Conservation (phyloP, 1,140 invertebrate genomes). For the Drosophila nigromelanica region DNA sequence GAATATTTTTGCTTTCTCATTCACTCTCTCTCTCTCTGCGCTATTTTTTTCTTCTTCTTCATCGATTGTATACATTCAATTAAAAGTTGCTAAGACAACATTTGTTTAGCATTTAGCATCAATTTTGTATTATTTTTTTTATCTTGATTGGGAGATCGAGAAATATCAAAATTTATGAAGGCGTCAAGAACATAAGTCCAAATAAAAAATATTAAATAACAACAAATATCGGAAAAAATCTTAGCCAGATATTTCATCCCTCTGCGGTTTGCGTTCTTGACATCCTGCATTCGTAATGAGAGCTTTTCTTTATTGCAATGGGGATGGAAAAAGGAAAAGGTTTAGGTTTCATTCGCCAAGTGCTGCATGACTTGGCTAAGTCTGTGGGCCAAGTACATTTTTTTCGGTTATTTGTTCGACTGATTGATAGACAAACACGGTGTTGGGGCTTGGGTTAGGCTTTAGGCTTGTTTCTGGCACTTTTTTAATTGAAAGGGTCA, state of each 20-base stretch:
- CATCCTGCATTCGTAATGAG: conserved; percentile 66
- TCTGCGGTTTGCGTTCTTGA: conserved; percentile 11
- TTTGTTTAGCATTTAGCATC: conserved; percentile 66
- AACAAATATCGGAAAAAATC: conserved; percentile 40
- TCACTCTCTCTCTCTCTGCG: background rate
- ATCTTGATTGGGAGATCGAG: conserved; percentile 2
- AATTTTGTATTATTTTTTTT: conserved; percentile 15
- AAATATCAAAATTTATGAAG: conserved; percentile 66
- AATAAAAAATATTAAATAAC: conserved; percentile 40
- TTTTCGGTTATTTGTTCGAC: conserved; percentile 46
- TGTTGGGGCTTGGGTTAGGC: conserved; percentile 1
- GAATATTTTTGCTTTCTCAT: conserved; percentile 51
- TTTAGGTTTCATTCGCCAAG: conserved; percentile 60
- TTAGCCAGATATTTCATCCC: background rate
- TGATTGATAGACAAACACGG: conserved; percentile 69
- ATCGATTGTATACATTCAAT: conserved; percentile 63
- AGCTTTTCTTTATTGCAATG: conserved; percentile 1
- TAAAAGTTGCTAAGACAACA: conserved; percentile 70
- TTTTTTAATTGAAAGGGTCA: conserved; percentile 52
- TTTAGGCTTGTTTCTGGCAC: conserved; percentile 35
- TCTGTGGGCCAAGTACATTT: conserved; percentile 38
- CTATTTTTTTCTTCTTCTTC: background rate
- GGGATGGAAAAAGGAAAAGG: conserved; percentile 45
- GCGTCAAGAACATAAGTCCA: conserved; percentile 55
- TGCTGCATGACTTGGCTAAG: conserved; percentile 44